phyloP scores from a whole-genome alignment of 1,140 invertebrate genomes.

The Hycleus cichorii region DNA sequence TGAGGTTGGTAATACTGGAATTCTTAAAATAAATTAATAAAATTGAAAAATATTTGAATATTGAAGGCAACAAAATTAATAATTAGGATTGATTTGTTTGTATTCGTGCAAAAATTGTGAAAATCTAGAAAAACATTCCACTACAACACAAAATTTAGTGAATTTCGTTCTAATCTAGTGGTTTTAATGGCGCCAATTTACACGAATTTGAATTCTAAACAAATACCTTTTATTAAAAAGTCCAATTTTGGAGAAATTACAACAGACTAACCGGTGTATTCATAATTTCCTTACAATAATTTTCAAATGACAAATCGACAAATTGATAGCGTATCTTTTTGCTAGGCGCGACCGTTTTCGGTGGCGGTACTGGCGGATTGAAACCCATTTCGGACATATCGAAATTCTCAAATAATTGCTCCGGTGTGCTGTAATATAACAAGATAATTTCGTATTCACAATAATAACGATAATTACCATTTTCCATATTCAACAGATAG shows the following conservation, averaged over 20 bases:
- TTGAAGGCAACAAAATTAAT: no score
- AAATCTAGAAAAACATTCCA: no score
- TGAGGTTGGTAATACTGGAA: no score
- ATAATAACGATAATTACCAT: conserved; percentile 45
- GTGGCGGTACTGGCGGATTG: conserved; percentile 54
- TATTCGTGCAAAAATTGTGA: no score
- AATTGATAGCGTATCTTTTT: conserved; percentile 27
- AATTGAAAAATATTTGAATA: no score
- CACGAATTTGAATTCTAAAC: no score
- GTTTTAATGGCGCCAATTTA: no score
- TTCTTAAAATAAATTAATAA: no score
- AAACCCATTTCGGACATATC: conserved; percentile 58
- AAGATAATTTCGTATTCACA: conserved; percentile 17
- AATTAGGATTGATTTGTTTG: no score
- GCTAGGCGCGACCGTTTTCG: conserved; percentile 36
- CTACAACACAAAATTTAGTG: no score
- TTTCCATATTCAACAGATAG: conserved; percentile 54
- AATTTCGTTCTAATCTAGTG: no score
- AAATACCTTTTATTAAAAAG: no score
- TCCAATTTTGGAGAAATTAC: not conserved
- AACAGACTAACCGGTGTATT: not conserved
- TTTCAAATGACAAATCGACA: conserved; percentile 23
- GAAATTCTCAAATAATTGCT: conserved; percentile 51
- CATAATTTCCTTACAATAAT: conserved; percentile 21
- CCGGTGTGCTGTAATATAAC: conserved; percentile 36